These are phyloP conservation scores for Girardinus metallicus DNA, from an alignment of 2,797 vertebrate genomes.

Conservation along the genomic window DNA sequence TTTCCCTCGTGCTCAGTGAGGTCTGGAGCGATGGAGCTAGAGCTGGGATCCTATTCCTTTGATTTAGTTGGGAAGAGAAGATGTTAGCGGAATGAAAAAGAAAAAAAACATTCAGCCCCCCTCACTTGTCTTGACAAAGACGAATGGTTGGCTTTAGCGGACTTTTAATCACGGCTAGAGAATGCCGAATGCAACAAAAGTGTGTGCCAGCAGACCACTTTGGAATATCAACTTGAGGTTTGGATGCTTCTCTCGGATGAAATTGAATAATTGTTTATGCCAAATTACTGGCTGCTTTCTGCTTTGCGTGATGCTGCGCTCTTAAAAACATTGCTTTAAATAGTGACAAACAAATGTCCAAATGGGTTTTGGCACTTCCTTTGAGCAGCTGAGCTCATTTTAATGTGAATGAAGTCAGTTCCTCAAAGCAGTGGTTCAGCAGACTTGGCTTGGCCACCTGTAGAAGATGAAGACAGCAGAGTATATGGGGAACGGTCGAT, in stretches of 20 bases:
- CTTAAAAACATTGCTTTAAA: constrained; percentile 8
- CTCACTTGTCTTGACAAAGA: constrained; percentile 56
- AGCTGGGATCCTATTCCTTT: constrained; percentile 53
- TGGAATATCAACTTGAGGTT: constrained; percentile 47
- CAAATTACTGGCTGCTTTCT: neutral
- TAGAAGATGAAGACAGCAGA: constrained; percentile 1
- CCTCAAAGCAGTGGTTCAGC: neutral
- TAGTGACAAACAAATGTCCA: constrained; percentile 15
- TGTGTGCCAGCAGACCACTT: constrained; percentile 59
- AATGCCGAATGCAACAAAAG: constrained; percentile 33
- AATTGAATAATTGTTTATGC: constrained; percentile 16
- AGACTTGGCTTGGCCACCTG: constrained; percentile 44
- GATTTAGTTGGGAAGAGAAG: constrained; percentile 58
- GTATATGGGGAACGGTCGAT: constrained; percentile 1
- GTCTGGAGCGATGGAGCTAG: constrained; percentile 33
- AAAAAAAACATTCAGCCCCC: constrained; percentile 45
- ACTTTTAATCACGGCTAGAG: constrained; percentile 62
- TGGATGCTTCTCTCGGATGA: constrained; percentile 24
- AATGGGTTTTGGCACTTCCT: constrained; percentile 11
- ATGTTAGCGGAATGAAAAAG: constrained; percentile 41
- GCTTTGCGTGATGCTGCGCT: neutral
- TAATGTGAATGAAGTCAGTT: constrained; percentile 28
- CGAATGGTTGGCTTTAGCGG: constrained; percentile 51
- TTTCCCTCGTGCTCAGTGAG: constrained; percentile 44
- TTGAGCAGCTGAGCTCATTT: constrained; percentile 34